Percentiles rank a stretch among this genome's conserved stretches.
Evolutionary conservation across 2,113 vertebrate genomes (phyloP).

Genomic region (Chaetorhynchus papuensis): DNA sequence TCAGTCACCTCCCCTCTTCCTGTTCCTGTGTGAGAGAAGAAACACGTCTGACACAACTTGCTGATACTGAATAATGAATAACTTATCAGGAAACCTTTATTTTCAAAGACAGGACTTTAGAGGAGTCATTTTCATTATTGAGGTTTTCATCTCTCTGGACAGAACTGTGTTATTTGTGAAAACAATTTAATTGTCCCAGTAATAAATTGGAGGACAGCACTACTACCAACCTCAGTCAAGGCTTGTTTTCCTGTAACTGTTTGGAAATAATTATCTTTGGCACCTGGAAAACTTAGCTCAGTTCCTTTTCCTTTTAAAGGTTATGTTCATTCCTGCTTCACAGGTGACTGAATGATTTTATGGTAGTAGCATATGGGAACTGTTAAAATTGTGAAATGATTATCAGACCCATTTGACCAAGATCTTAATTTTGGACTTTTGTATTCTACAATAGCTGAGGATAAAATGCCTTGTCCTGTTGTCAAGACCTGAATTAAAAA

Average conservation of each 20-base stretch:
- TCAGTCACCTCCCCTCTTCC: neutral
- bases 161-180: neutral
- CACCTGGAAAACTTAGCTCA: neutral
- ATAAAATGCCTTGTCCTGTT: neutral
- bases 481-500: neutral
- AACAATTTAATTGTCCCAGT: neutral
- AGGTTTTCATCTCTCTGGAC: neutral
- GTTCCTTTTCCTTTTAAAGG: neutral
- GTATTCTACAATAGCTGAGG: neutral
- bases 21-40: neutral
- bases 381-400: neutral
- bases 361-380: neutral
- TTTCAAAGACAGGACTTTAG: neutral
- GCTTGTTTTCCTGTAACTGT: neutral
- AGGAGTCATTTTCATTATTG: neutral
- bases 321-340: neutral
- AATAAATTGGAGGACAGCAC: neutral
- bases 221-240: neutral
- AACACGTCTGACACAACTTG: neutral
- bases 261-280: neutral
- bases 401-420: neutral
- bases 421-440: neutral
- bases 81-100: neutral
- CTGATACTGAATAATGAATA: neutral
- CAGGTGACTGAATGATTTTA: neutral